phyloP scores from a whole-genome alignment of 2,113 vertebrate species.

The Alces alces region DNA sequence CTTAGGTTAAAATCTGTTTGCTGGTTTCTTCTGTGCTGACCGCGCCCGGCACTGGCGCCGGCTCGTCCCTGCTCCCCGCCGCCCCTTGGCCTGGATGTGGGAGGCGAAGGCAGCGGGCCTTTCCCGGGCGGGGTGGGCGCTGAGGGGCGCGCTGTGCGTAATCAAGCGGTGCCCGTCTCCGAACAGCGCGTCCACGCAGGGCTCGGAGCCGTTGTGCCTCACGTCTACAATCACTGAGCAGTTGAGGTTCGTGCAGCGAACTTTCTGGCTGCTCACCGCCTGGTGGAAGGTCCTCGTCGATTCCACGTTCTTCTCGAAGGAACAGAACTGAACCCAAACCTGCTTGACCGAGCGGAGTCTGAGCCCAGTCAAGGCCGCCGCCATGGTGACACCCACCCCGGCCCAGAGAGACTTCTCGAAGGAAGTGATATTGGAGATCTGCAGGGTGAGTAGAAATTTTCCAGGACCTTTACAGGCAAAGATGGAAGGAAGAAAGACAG shows the following conservation, averaged over 20 bases:
- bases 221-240: constrained; percentile 87
- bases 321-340: constrained; percentile 88
- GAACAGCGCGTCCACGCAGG: constrained; percentile 87
- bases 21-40: background rate
- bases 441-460: background rate
- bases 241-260: constrained; percentile 87
- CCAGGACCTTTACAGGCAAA: background rate
- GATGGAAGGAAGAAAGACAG: background rate
- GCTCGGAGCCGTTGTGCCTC: constrained; percentile 91
- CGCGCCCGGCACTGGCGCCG: background rate
- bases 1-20: background rate
- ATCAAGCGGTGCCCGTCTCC: constrained; percentile 54
- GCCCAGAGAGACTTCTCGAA: background rate
- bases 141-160: constrained; percentile 42
- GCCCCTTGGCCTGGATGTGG: constrained; percentile 14
- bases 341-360: constrained; percentile 86
- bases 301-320: constrained; percentile 90
- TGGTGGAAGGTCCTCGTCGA: constrained; percentile 91
- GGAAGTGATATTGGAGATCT: background rate
- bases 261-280: constrained; percentile 85
- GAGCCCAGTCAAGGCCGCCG: constrained; percentile 48
- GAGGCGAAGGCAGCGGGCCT: constrained; percentile 54
- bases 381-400: constrained; percentile 49
- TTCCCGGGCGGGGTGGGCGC: background rate
- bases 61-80: background rate